Evolutionary conservation across 64 coral and sea anemone genomes (phyloP).

Genomic region (Dendrophyllia cribrosa): DNA sequence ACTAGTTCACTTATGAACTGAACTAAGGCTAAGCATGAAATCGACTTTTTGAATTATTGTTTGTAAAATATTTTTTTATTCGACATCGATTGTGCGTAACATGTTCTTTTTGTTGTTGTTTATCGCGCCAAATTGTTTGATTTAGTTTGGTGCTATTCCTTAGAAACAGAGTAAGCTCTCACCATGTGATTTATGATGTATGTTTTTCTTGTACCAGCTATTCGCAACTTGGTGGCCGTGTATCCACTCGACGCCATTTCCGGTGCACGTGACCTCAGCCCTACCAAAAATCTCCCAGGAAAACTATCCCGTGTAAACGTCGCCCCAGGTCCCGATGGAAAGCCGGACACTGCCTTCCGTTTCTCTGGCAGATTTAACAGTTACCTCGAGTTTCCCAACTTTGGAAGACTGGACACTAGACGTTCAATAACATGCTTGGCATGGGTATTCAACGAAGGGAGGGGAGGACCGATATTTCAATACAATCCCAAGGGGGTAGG

Average conservation of each 20-base stretch:
- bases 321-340: conserved; percentile 21
- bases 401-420: conserved; percentile 39
- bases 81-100: no score
- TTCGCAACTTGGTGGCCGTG: conserved; percentile 37
- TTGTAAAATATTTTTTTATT: no score
- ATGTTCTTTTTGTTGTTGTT: no score
- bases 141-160: no score
- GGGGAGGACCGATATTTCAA: conserved; percentile 31
- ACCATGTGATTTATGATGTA: no score
- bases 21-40: no score
- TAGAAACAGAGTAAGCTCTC: no score
- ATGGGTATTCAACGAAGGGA: conserved; percentile 39
- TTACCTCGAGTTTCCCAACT: conserved; percentile 53
- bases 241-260: conserved; percentile 43
- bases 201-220: not conserved
- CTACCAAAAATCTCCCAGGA: conserved; percentile 51
- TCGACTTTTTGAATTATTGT: no score
- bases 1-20: no score
- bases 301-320: conserved; percentile 35
- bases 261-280: conserved; percentile 53
- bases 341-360: conserved; percentile 27
- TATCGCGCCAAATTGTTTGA: no score
- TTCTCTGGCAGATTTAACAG: conserved; percentile 48
- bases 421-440: conserved; percentile 37
- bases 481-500: conserved; percentile 20